Conservation (phyloP, 2,797 vertebrate genomes). For the Prunella strophiata region DNA sequence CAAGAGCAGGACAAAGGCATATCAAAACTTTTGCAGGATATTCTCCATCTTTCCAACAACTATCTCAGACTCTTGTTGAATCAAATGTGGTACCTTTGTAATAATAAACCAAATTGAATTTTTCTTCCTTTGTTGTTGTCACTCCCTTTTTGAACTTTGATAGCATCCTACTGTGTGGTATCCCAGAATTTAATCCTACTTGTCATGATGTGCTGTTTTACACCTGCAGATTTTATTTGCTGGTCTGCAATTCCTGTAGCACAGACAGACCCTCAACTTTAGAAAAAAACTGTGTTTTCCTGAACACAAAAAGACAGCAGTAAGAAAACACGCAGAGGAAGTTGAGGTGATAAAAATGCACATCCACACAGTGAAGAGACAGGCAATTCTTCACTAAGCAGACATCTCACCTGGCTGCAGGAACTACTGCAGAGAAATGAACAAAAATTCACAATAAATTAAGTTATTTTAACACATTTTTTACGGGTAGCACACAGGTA, state of each 20-base stretch:
- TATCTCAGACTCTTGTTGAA: background rate
- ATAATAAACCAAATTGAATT: background rate
- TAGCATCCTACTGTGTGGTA: background rate
- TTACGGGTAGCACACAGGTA: constrained; percentile 17
- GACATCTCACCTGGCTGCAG: background rate
- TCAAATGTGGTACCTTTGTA: background rate
- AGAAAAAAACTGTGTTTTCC: background rate
- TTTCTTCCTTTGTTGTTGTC: background rate
- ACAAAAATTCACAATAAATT: constrained; percentile 46
- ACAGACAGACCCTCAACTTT: background rate
- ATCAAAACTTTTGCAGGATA: background rate
- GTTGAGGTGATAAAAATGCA: background rate
- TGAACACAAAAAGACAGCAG: background rate
- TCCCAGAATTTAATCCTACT: background rate
- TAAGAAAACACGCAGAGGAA: background rate
- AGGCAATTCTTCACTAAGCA: background rate
- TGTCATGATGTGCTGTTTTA: background rate
- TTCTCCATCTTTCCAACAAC: background rate
- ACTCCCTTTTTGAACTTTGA: background rate
- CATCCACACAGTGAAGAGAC: background rate
- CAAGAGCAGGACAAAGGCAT: background rate
- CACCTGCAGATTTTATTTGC: background rate
- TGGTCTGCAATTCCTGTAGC: background rate
- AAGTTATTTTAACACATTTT: constrained; percentile 35
- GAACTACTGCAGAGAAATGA: constrained; percentile 12